A percentile compares a stretch with the other conserved stretches of the same genome.
Evolutionary conservation across 2,797 vertebrate genomes (phyloP).

Genomic region (Spea hammondii): DNA sequence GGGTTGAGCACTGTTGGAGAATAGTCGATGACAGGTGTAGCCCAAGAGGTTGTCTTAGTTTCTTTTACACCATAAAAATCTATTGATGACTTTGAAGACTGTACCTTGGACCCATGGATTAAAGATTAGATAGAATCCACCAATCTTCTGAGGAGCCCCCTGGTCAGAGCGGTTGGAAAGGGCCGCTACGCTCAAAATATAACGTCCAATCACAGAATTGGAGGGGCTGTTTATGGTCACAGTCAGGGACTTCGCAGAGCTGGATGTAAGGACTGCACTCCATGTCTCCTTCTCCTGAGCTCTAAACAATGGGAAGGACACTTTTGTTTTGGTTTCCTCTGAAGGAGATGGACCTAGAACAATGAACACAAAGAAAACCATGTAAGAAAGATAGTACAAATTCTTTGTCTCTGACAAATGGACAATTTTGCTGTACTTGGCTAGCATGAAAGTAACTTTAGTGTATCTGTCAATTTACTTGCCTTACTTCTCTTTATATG

Average conservation of each 20-base stretch:
- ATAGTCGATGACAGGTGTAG: too few relatives aligned
- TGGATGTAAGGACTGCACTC: conserved; percentile 54
- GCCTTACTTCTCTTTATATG: too few relatives aligned
- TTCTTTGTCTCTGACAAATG: too few relatives aligned
- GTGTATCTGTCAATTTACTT: too few relatives aligned
- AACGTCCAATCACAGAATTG: conserved; percentile 69
- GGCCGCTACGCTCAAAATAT: conserved; percentile 61
- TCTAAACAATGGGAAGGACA: conserved; percentile 60
- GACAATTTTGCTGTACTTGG: too few relatives aligned
- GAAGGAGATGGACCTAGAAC: conserved; percentile 69
- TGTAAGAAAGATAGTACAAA: not conserved
- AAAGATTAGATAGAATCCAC: conserved; percentile 36
- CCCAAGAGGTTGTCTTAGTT: too few relatives aligned
- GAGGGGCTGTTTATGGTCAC: conserved; percentile 69
- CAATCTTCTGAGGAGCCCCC: conserved; percentile 4
- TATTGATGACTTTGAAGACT: not conserved
- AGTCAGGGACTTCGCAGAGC: not conserved
- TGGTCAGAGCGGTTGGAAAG: conserved; percentile 23
- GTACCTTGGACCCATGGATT: conserved; percentile 44
- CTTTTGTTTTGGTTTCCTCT: conserved; percentile 64
- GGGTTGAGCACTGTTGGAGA: too few relatives aligned
- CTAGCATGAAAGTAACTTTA: too few relatives aligned
- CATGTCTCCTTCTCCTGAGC: not conserved
- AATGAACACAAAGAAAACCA: conserved; percentile 19
- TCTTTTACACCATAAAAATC: too few relatives aligned